Base-by-base conservation (phyloP, 2,797 vertebrate species). In the Lacerta agilis region DNA sequence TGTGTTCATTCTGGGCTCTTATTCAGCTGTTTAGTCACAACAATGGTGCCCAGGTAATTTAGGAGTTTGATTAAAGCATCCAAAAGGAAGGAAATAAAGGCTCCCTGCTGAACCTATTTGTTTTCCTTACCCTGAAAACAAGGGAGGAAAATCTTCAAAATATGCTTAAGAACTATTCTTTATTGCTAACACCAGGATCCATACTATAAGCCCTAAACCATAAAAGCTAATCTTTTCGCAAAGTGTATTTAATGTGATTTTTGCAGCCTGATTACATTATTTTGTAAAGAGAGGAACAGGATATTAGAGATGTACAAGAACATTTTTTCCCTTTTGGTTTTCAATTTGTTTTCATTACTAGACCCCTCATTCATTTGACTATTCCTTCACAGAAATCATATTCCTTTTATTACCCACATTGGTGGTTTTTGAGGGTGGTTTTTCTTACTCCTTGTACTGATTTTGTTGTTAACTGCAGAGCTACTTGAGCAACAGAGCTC, bases 21-120 rank as follows among this genome's bases (percentile, higher is more conserved):
- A 8, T 69, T 79, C 81, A 92, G 90, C 27, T 90, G 83, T 91
- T 91, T 67, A 87, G 7, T 23, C 55, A 79, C 66, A 89, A 58
- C 4, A 78, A 36, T 5, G 55, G 33, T 38, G 78, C 38, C 71
- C 38, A 82, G 61, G 11, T 80, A 76, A 85, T 88, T 91, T 23
- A 66, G 76, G n/a, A 85, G 10, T 27, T 78, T 0, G 0, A 81
- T 78, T 13, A 49, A 89, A 43, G 55, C 41, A 89, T 90, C 83
- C 27, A n/a, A 86, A 89, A 93, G 83, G 7, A 83, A 82, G 20
- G 43, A 86, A 88, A 91, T 41, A 23, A 13, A 81, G 89, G 87
- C 58, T 88, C 69, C 55, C 66, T 81, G 13, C 79, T 92, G 83
- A 91, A 91, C 87, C 78, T 89, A 90, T 66, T 89, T 75, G 91